These are phyloP conservation scores for Hoplodrina ambigua DNA, from an alignment of 2,888 invertebrate species.

Conservation along the genomic window DNA sequence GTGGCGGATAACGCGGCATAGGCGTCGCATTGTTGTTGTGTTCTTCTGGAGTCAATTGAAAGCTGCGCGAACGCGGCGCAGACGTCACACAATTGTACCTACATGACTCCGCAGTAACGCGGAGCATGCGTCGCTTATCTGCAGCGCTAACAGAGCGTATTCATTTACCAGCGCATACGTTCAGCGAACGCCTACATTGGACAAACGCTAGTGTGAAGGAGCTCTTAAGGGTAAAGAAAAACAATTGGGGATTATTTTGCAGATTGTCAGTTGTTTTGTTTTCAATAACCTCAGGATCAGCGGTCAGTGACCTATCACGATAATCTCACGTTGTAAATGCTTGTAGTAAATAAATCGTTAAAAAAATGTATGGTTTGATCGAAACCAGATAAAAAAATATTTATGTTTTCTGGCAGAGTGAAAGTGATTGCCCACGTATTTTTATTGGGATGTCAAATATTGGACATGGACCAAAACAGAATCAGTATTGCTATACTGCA, in stretches of 20 bases:
- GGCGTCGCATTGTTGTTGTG: too few relatives aligned
- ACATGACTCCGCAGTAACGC: too few relatives aligned
- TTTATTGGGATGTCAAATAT: conserved; percentile 30
- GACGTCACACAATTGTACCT: too few relatives aligned
- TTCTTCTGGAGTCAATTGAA: too few relatives aligned
- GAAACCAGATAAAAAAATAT: conserved; percentile 37
- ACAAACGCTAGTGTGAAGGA: too few relatives aligned
- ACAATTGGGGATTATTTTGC: background rate
- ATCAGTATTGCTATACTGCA: background rate
- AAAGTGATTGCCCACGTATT: conserved; percentile 12
- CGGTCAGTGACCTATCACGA: conserved; percentile 27
- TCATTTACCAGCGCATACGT: too few relatives aligned
- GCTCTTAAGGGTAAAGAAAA: background rate
- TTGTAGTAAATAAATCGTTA: conserved; percentile 32
- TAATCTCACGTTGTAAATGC: conserved; percentile 8
- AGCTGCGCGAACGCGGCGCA: too few relatives aligned
- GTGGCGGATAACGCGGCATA: too few relatives aligned
- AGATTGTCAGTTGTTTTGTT: conserved; percentile 38
- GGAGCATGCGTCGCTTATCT: too few relatives aligned
- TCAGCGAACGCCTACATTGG: too few relatives aligned
- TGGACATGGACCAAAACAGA: conserved; percentile 16
- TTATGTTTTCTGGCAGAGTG: conserved; percentile 14
- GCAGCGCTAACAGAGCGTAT: too few relatives aligned
- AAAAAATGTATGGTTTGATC: conserved; percentile 28
- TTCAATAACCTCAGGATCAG: conserved; percentile 16